Conservation (phyloP, 2,797 vertebrate species). For the Trichosurus vulpecula region DNA sequence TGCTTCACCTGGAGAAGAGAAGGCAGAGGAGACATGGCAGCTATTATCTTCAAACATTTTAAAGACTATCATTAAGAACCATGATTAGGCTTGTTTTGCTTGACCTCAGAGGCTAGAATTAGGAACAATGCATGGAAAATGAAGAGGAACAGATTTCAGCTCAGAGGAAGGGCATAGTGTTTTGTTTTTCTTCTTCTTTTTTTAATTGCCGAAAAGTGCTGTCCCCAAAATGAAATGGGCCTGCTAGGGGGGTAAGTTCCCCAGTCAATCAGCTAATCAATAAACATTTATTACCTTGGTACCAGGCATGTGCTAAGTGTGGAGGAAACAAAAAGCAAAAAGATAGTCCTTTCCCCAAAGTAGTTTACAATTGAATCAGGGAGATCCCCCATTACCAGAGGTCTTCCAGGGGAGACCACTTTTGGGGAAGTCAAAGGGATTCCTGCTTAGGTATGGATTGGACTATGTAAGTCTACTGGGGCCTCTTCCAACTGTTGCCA, state of each 20-base stretch:
- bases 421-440: background rate
- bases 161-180: background rate
- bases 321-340: no score
- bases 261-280: no score
- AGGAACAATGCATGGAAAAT: background rate
- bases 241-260: background rate
- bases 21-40: background rate
- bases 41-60: background rate
- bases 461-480: background rate
- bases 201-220: background rate
- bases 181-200: background rate
- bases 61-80: background rate
- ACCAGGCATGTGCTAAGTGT: no score
- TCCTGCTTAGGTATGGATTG: background rate
- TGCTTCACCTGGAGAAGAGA: background rate
- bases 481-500: background rate
- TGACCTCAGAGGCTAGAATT: background rate
- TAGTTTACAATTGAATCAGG: no score
- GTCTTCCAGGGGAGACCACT: background rate
- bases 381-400: background rate
- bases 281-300: no score
- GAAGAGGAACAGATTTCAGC: background rate
- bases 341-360: no score
- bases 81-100: background rate
- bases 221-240: background rate